These are phyloP conservation scores for Rallus limicola DNA, from an alignment of 2,113 vertebrate species.

Conservation along the genomic window DNA sequence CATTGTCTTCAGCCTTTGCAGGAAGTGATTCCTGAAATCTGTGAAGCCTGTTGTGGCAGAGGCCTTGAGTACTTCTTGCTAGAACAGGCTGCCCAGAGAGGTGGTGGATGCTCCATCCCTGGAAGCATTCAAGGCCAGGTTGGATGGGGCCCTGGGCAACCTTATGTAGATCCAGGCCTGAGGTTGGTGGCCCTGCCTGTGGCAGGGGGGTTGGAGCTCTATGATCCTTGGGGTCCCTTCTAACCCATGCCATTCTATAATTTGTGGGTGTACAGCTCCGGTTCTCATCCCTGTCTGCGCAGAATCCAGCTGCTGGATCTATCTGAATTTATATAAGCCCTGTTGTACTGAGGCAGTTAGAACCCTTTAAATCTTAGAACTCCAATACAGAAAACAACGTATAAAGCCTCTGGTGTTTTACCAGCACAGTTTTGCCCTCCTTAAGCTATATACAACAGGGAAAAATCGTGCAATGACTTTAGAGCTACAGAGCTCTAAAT, in stretches of 20 bases:
- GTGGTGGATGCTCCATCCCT: no score
- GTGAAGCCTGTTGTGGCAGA: not conserved
- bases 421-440: not conserved
- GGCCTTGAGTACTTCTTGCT: not conserved
- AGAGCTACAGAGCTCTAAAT: not conserved
- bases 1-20: not conserved
- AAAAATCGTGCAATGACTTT: not conserved
- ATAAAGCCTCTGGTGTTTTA: accelerated
- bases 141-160: no score
- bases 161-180: no score
- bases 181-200: no score
- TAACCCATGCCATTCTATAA: no score
- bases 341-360: not conserved
- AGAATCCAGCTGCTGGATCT: not conserved
- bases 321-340: not conserved
- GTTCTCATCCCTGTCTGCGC: not conserved
- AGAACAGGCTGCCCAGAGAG: no score
- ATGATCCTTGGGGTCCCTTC: no score
- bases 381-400: not conserved
- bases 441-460: not conserved
- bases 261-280: not conserved
- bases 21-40: not conserved
- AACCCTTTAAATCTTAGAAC: not conserved
- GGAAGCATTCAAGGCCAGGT: no score
- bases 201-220: no score